These are phyloP conservation scores for Sebastes schlegelii DNA, from an alignment of 2,113 vertebrate genomes.

Conservation along the genomic window DNA sequence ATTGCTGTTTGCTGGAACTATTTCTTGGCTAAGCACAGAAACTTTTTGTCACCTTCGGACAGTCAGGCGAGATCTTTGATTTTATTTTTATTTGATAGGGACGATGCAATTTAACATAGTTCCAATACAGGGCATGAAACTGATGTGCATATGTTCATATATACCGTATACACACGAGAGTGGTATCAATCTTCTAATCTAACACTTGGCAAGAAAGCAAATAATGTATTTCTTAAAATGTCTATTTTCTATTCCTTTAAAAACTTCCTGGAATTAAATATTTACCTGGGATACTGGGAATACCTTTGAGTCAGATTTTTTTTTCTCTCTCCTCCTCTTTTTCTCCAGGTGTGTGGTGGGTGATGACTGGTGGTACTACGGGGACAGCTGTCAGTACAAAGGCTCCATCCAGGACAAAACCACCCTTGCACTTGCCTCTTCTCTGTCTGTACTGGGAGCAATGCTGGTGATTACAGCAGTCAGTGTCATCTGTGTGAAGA, in stretches of 20 bases:
- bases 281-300: background rate
- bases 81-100: too few species aligned
- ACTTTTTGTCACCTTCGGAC: background rate
- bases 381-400: slow-evolving; percentile 86
- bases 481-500: slow-evolving; percentile 79
- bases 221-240: too few species aligned
- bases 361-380: slow-evolving; percentile 90
- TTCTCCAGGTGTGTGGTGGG: slow-evolving; percentile 87
- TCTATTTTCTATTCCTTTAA: too few species aligned
- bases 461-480: slow-evolving; percentile 79
- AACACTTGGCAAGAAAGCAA: too few species aligned
- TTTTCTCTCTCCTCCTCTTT: background rate
- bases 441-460: slow-evolving; percentile 74
- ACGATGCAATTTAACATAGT: too few species aligned
- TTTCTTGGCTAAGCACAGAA: background rate
- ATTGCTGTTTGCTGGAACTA: background rate
- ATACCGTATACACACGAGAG: too few species aligned
- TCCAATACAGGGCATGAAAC: too few species aligned
- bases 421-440: slow-evolving; percentile 78
- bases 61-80: too few species aligned
- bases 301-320: background rate
- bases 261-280: too few species aligned
- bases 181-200: too few species aligned
- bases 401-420: slow-evolving; percentile 82
- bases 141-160: too few species aligned